Base-by-base conservation (phyloP, 2,888 invertebrate genomes). In the Tillus elongatus region DNA sequence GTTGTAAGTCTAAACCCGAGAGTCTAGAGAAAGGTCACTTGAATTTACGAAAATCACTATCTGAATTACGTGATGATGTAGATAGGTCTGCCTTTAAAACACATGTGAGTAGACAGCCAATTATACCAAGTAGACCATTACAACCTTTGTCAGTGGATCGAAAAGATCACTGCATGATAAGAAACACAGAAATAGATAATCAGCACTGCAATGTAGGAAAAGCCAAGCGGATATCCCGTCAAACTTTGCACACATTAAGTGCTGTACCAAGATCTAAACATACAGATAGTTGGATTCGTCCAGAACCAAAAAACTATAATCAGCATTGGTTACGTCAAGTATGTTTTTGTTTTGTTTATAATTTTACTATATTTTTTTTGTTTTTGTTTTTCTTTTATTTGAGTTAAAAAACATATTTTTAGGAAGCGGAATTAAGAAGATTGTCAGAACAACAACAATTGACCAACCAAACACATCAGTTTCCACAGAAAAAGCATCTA, bases 311-410 rank as follows among this genome's bases (percentile, higher is more conserved):
- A 39, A 79, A 78, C 56, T 82, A 82, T 54, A 76, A 75, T 53
- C 86, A 90, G 51, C 91, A 93, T 60, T 92, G 92, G 92, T 71
- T 93, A n/a, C 80, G 89, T 58, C 83, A 83, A 71, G 82, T 82
- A 53, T 52, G 46, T 50, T 36, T n/a, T 14, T 27, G 15, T 15
- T 40, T 12, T 13, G 15, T 32, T 11, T 29, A 31, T 8, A 11
- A 6, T 31, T 31, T n/a, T n/a, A n/a, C n/a, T n/a, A n/a, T n/a
- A n/a, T n/a, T n/a, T n/a, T n/a, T n/a, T n/a, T n/a, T n/a, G n/a
- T n/a, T n/a, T n/a, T n/a, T n/a, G n/a, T n/a, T n/a, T n/a, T n/a
- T n/a, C n/a, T n/a, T n/a, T n/a, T n/a, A n/a, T n/a, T n/a, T n/a
- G n/a, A n/a, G n/a, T n/a, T n/a, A n/a, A n/a, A n/a, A n/a, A 13